These are phyloP conservation scores for Aptenodytes forsteri DNA, from an alignment of 2,113 vertebrate genomes.

Conservation along the genomic window DNA sequence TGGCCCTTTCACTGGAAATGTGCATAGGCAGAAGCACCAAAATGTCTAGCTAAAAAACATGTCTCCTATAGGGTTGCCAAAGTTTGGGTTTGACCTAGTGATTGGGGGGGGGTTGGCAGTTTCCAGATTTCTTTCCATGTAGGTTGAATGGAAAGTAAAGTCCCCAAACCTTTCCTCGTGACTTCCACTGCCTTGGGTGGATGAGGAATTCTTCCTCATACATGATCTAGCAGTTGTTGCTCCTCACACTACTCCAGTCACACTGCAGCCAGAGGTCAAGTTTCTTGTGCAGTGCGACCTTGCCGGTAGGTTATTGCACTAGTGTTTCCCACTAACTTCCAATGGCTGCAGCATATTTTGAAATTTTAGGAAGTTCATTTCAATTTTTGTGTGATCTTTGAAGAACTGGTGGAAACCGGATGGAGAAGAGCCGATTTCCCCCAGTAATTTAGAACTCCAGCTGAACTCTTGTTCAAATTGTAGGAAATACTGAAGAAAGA, in stretches of 20 bases:
- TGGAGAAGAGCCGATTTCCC: not conserved
- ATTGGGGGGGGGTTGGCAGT: fast-evolving
- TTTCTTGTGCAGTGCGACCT: not conserved
- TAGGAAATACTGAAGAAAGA: not conserved
- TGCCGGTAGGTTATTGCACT: not conserved
- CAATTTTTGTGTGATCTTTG: not conserved
- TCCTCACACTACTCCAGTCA: not conserved
- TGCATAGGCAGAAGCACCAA: not conserved
- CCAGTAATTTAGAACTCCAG: not conserved
- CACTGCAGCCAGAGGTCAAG: not conserved
- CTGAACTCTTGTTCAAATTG: not conserved
- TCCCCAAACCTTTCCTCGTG: not conserved
- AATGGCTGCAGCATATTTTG: not conserved
- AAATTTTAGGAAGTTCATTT: not conserved
- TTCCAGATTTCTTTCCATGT: not conserved
- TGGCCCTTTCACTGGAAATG: not conserved
- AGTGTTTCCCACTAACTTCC: not conserved
- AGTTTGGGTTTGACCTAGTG: not conserved
- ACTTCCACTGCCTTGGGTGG: not conserved
- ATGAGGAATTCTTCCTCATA: not conserved
- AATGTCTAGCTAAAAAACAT: not conserved
- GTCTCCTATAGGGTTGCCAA: not conserved
- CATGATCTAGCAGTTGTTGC: not conserved
- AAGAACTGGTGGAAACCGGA: not conserved
- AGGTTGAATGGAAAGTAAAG: not conserved